Evolutionary conservation across 1,140 invertebrate genomes (phyloP), one percentile per base, ranked within the genome.

Genomic region (Melipona quadrifasciata): DNA sequence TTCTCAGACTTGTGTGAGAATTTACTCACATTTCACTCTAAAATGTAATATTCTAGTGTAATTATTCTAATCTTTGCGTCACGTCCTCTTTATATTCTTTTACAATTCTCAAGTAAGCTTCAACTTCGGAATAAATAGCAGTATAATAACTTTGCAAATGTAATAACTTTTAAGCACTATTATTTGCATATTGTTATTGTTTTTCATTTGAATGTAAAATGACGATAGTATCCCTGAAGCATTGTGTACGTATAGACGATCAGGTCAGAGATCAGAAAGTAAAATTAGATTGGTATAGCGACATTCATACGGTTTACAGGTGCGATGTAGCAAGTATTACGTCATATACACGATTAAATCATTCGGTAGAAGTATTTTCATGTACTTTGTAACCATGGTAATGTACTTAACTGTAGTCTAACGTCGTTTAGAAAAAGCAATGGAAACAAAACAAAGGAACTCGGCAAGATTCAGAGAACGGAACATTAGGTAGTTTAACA

Each of bases 281-380:
- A 79, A 71, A 79, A 61, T 64, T 76, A 24, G 4, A 31, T 21
- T 31, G 5, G 17, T 47, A 5, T 57, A 47, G 27, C 39, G 27
- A 19, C 19, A 10, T 16, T 17, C 19, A 27, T 6, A 17, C 14
- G 21, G 17, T 14, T 24, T 12, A n/a, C 51, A 86, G 68, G 67
- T 74, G 68, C 27, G 57, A 5, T 21, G 10, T 67, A 17, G 10
- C 31, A 31, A 39, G 64, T 24, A 74, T 86, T 78, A 55, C n/a
- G 51, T 65, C 39, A 67, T n/a, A 65, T 24, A 58, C 19, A n/a
- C 64, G 65, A 31, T 76, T 80, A 76, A 85, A 78, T 83, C 39
- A 24, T 10, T 24, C 68, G n/a, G 4, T 31, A 31, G 51, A 67
- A 10, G 68, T 21, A 73, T 21, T 12, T 72, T 51, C 3, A 55